Evolutionary conservation across 1,140 invertebrate genomes (phyloP), one percentile per base, ranked within the genome.

Genomic region (Harpegnathos saltator): DNA sequence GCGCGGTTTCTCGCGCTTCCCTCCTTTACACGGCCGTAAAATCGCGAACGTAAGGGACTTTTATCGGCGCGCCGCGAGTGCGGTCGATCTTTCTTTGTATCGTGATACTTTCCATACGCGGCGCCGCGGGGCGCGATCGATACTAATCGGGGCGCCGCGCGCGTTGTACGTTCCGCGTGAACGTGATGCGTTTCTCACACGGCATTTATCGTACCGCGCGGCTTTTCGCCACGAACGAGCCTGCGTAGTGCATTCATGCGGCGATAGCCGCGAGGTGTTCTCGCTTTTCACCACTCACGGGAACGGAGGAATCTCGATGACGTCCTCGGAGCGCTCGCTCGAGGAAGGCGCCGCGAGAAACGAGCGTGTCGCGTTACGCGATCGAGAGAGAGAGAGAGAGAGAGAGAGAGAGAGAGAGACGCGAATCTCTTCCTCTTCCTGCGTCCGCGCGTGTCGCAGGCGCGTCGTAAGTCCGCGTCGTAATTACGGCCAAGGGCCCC

Each of bases 371-470:
- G n/a, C n/a, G 65, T 80, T 80, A 80, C 65, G 75, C 75, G 75
- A 71, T 68, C 29, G 50, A 69, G n/a, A n/a, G n/a, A n/a, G n/a
- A n/a, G n/a, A n/a, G n/a, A n/a, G n/a, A n/a, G n/a, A n/a, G n/a
- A n/a, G n/a, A n/a, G n/a, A n/a, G n/a, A n/a, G n/a, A n/a, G n/a
- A n/a, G n/a, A n/a, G n/a, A n/a, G n/a, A n/a, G 50, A 56, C 44
- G 65, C 38, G n/a, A n/a, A n/a, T n/a, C n/a, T 48, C 75, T 80
- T 80, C 65, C 75, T 80, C 50, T 77, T 77, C 74, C 62, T 69
- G 24, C 11, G 65, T 80, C 52, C 52, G 24, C 52, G 29, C 71
- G 29, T 48, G n/a, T n/a, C n/a, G n/a, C n/a, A n/a, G n/a, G n/a
- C 15, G 24, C 29, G 52, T n/a, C 33, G 52, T 69, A 48, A 80